A percentile compares a stretch with the other conserved stretches of the same genome.
phyloP scores from a whole-genome alignment of 2,888 invertebrate species.

The Chouioia cunea region DNA sequence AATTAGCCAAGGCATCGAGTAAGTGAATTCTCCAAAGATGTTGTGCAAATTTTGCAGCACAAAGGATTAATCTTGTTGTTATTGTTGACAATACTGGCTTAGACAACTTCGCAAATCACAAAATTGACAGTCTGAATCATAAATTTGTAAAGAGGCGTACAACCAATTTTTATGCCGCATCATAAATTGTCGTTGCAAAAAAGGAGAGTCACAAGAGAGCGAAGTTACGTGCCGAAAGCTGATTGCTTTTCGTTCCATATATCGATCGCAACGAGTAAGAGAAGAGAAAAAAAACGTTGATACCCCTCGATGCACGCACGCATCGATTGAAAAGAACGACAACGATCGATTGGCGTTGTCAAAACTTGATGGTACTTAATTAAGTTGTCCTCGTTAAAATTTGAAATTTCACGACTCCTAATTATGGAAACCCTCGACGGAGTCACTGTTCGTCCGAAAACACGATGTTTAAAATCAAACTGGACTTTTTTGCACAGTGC shows the following conservation, averaged over 20 bases:
- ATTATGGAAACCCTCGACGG: slow-evolving; percentile 13
- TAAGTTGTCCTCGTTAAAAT: slow-evolving; percentile 42
- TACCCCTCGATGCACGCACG: not conserved
- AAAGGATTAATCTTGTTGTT: no score
- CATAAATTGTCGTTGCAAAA: not conserved
- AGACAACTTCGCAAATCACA: no score
- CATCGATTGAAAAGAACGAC: no score
- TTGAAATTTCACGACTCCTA: slow-evolving; percentile 34
- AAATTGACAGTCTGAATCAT: not conserved
- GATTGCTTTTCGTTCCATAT: slow-evolving; percentile 8
- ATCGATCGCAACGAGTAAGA: not conserved
- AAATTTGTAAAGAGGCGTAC: not conserved
- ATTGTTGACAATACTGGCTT: no score
- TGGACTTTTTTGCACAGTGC: not conserved
- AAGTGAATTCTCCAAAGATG: no score
- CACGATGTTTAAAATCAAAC: not conserved
- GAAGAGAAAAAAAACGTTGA: not conserved
- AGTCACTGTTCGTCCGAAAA: not conserved
- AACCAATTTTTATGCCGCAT: no score
- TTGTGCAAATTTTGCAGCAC: no score
- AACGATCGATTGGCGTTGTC: no score
- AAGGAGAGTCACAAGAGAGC: not conserved
- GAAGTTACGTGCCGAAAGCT: slow-evolving; percentile 17
- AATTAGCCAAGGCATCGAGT: no score
- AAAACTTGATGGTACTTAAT: not conserved